These are phyloP conservation scores for Todus mexicanus DNA, from an alignment of 2,797 vertebrate genomes.

Conservation along the genomic window DNA sequence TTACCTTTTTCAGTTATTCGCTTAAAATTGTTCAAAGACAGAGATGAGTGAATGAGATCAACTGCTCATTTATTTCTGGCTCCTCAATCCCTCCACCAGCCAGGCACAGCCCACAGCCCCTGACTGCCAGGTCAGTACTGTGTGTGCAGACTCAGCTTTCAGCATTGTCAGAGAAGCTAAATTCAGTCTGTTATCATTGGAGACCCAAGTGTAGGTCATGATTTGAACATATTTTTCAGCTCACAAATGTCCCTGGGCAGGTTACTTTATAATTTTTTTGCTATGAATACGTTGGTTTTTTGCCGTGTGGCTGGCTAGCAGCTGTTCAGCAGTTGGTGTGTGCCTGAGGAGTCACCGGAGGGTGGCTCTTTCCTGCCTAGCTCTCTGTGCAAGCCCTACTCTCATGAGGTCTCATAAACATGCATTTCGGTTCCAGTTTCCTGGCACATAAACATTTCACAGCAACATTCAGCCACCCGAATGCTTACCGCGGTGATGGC, in stretches of 20 bases:
- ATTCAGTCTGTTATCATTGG: background rate
- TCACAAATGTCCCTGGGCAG: background rate
- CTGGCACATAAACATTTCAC: background rate
- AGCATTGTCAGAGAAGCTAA: background rate
- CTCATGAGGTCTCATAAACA: background rate
- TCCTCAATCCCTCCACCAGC: background rate
- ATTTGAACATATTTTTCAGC: background rate
- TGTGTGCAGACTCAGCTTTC: background rate
- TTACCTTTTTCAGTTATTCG: conserved; percentile 42
- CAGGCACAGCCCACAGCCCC: background rate
- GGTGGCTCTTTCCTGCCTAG: background rate
- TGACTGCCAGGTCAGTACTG: background rate
- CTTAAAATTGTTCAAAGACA: conserved; percentile 40
- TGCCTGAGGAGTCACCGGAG: background rate
- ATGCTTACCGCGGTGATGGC: background rate
- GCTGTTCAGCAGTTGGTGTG: background rate
- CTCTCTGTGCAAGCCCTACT: background rate
- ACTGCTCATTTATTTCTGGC: conserved; percentile 1
- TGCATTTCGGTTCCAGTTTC: background rate
- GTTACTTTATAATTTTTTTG: background rate
- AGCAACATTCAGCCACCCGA: background rate
- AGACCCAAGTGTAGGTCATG: background rate
- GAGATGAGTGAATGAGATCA: conserved; percentile 50
- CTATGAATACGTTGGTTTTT: background rate
- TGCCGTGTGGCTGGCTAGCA: background rate